phyloP scores from a whole-genome alignment of 2,888 invertebrate genomes.

The Argynnis bischoffii region DNA sequence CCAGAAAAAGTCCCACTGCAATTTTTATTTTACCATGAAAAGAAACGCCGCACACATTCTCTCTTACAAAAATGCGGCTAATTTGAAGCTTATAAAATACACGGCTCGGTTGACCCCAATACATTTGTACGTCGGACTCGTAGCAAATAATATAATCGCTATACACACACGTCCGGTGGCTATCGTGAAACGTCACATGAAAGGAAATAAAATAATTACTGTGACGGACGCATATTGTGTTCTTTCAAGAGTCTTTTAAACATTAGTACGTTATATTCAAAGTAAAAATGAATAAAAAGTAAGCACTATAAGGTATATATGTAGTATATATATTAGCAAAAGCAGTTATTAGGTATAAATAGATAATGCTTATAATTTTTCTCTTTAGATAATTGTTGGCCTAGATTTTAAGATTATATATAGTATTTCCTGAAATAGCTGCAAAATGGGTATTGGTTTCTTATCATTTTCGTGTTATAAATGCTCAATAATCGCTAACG shows the following conservation, averaged over 20 bases:
- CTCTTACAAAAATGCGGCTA: constrained; percentile 23
- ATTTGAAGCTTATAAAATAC: constrained; percentile 26
- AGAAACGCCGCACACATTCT: constrained; percentile 18
- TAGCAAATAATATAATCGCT: neutral
- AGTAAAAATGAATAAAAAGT: neutral
- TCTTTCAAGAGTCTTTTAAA: constrained; percentile 13
- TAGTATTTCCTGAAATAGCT: neutral
- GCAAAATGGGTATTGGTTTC: no score
- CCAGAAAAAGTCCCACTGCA: constrained; percentile 13
- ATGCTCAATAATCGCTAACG: neutral
- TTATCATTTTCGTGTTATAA: neutral
- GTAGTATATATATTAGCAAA: no score
- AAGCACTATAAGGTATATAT: no score
- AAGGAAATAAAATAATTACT: constrained; percentile 16
- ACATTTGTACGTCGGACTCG: constrained; percentile 1
- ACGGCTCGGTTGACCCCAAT: constrained; percentile 27
- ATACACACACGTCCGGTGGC: neutral
- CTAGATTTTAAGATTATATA: neutral
- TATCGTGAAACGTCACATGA: constrained; percentile 12
- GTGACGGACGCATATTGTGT: neutral
- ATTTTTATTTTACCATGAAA: constrained; percentile 23
- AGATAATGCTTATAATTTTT: neutral
- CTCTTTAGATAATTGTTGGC: neutral
- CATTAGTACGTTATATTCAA: neutral
- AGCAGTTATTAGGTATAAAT: no score